Evolutionary conservation across 1,140 invertebrate species (phyloP), one percentile per base, ranked within the genome.

Genomic region (Neodiprion virginianus): DNA sequence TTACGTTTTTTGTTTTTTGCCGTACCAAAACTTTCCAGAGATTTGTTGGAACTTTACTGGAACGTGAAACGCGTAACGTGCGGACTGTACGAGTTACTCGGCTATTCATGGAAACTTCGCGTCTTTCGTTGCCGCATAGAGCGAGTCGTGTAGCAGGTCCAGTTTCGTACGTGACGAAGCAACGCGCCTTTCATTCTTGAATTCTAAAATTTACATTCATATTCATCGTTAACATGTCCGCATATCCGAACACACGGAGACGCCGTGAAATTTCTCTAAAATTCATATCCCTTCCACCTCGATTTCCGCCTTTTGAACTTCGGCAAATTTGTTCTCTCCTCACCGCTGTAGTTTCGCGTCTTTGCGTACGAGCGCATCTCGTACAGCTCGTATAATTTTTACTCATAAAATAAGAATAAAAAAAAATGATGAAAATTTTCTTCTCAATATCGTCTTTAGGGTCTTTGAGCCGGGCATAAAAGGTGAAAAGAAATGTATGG

Each of bases 21-120:
- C 5, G 28, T 40, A 40, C 28, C 28, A 40, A 40, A 40, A 40
- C 28, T 3, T 40, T 1, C 28, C 28, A 40, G 28, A 40, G 28
- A 40, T 40, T 40, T 40, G 28, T 40, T 40, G 53, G 53, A 61
- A 14, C 5, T 61, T 61, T 61, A 61, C 53, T 61, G 53, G 11
- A 14, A 17, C n/a, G 4, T 61, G n/a, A 61, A 61, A 61, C 4
- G 11, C n/a, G 28, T 40, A 40, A 40, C 28, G 28, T 40, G 28
- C 28, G 0, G 28, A 40, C 28, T 40, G 5, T 1, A 40, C 28
- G 53, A 61, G 53, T 17, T 17, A 61, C 53, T 61, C n/a, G 11
- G 11, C 53, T 61, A 61, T 61, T 61, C 53, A 61, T 61, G n/a
- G 53, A 61, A 61, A 61, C 53, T 61, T 61, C 53, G 28, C 28